Evolutionary conservation across 2,797 vertebrate species (phyloP).

Genomic region (Sebastes trivittatus): DNA sequence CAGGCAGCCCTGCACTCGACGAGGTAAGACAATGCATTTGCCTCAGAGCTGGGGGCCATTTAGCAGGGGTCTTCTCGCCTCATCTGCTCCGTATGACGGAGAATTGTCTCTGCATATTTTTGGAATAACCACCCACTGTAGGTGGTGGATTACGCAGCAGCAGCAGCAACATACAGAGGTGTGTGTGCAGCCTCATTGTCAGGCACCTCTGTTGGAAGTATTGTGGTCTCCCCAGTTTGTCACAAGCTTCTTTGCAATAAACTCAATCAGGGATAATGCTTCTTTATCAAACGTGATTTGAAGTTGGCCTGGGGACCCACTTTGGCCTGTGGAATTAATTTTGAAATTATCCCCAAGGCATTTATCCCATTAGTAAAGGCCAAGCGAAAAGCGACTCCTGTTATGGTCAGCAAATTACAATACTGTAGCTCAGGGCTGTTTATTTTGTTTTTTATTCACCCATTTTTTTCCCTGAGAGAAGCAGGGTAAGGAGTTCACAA

Average conservation of each 20-base stretch:
- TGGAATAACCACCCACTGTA: slow-evolving; percentile 24
- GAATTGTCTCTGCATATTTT: slow-evolving; percentile 31
- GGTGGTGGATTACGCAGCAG: slow-evolving; percentile 30
- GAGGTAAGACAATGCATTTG: slow-evolving; percentile 65
- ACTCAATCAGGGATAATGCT: slow-evolving; percentile 69
- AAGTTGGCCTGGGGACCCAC: slow-evolving; percentile 37
- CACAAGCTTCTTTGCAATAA: slow-evolving; percentile 56
- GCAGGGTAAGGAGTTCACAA: neutral
- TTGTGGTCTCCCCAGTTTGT: slow-evolving; percentile 39
- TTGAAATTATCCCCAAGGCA: slow-evolving; percentile 65
- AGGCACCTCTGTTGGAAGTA: slow-evolving; percentile 18
- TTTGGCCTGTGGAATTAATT: slow-evolving; percentile 71
- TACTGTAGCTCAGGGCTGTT: slow-evolving; percentile 41
- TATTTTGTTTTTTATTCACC: neutral
- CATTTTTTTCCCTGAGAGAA: neutral
- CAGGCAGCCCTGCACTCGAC: slow-evolving; percentile 49
- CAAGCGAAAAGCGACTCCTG: slow-evolving; percentile 41
- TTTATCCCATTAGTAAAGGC: slow-evolving; percentile 73
- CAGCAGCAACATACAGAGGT: neutral
- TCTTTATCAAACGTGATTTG: slow-evolving; percentile 61
- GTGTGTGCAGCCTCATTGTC: slow-evolving; percentile 13
- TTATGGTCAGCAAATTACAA: slow-evolving; percentile 65
- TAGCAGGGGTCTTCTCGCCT: slow-evolving; percentile 53
- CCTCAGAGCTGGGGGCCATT: slow-evolving; percentile 48
- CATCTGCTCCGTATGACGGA: slow-evolving; percentile 15